Conservation (phyloP, 2,797 vertebrate species). For the Hephaestus fuliginosus region DNA sequence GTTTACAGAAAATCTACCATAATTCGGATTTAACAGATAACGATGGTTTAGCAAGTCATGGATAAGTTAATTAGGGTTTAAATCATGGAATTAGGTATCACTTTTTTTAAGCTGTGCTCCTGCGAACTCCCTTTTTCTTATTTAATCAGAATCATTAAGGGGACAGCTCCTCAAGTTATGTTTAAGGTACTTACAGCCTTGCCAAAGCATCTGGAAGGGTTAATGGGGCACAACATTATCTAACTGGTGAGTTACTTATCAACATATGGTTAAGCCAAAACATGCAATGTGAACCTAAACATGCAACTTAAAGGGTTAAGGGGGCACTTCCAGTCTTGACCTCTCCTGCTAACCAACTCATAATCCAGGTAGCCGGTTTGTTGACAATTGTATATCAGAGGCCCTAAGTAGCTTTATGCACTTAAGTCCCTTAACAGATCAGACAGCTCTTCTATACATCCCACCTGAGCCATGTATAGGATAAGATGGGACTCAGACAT, state of each 20-base stretch:
- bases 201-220: conserved; percentile 1
- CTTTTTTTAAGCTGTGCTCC: not conserved
- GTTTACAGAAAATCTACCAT: not conserved
- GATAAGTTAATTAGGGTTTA: conserved; percentile 24
- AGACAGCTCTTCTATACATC: conserved; percentile 47
- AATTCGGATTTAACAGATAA: not conserved
- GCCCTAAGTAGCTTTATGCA: conserved; percentile 69
- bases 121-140: not conserved
- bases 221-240: conserved; percentile 5
- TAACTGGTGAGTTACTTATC: not conserved
- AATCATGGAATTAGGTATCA: not conserved
- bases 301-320: conserved; percentile 45
- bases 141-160: not conserved
- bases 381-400: conserved; percentile 47
- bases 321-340: conserved; percentile 27
- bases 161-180: not conserved
- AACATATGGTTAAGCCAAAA: conserved; percentile 30
- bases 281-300: conserved; percentile 20
- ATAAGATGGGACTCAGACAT: conserved; percentile 41
- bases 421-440: conserved; percentile 74
- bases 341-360: conserved; percentile 41
- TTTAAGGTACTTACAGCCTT: conserved; percentile 6
- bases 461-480: conserved; percentile 32
- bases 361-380: conserved; percentile 63
- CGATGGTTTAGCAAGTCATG: conserved; percentile 8